Base-by-base conservation (phyloP, 2,797 vertebrate species). In the Sebastes iracundus region DNA sequence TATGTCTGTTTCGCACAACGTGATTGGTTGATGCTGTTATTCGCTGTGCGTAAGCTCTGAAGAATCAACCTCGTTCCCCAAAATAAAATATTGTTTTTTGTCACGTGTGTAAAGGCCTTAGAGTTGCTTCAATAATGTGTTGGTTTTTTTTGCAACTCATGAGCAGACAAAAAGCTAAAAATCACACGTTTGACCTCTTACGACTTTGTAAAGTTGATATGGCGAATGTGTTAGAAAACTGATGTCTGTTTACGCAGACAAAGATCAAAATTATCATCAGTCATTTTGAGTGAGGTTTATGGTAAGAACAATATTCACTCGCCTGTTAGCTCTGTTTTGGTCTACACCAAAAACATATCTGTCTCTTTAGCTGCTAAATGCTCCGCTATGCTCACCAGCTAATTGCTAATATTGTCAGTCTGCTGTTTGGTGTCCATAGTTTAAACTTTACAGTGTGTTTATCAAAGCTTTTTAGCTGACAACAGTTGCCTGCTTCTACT, bases 201-300 rank as follows among this genome's bases (percentile, higher is more conserved):
- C 2, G 20, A 1, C 3, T 30, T 53, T 13, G 27, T 16, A 16
- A 53, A 53, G 46, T 28, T 22, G 3, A 28, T 49, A 27, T 42
- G 3, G 32, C 4, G 0, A 60, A 1, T 0, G 22, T 42, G 35
- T 28, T n/a, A n/a, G 12, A n/a, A 38, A 35, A 63, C 20, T 3
- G 13, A 63, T 6, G 61, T 6, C 6, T 22, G 10, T 12, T 32
- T 28, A 61, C 0, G 0, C 60, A 25, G 13, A 22, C n/a, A 6
- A 14, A 65, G 12, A n/a, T 30, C 16, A 28, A 12, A 7, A 53
- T 32, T 25, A 56, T 53, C 32, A 25, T 32, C 6, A 2, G 38
- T 59, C 5, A n/a, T 20, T 52, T 38, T 2, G 23, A 35, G 16
- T 8, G 1, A 20, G 27, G 33, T n/a, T 71, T 20, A 8, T 7